Evolutionary conservation across 2,888 invertebrate genomes (phyloP), one percentile per base, ranked within the genome.

Genomic region (Melikaiella ostensackeni): DNA sequence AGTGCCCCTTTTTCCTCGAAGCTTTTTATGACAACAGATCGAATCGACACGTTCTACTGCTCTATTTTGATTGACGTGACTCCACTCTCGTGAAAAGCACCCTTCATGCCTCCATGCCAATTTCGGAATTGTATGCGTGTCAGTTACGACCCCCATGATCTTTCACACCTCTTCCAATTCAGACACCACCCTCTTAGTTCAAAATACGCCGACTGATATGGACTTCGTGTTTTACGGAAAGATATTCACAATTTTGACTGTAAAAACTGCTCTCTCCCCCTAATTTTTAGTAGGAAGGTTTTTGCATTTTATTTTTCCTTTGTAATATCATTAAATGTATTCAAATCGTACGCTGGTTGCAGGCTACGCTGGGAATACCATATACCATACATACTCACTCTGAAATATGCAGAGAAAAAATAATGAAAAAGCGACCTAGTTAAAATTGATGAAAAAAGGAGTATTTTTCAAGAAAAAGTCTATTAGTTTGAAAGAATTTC

Each of bases 21-120:
- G 81, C 84, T 84, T 84, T 88, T 88, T 88, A 88, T 83, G 86
- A 86, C 81, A 84, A 84, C 86, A 80, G 83, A 84, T 87, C 86
- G 86, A 87, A 87, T 88, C 83, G 83, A 81, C 81, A 33, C 46
- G 74, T 74, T 79, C 81, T 82, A 84, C 86, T 84, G 86, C 80
- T 78, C 84, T 78, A 79, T 76, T 61, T 79, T 84, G 83, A 84
- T 80, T 82, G 83, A 84, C 83, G 77, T 64, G 63, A 84, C 77
- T 73, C 63, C 70, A 24, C 61, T 59, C 75, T 73, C 38, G 63
- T 73, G 75, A 77, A 77, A 79, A 77, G 76, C 78, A 70, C 50
- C 70, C 50, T 70, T 27, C 64, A 42, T 66, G 8, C 19, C 42
- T 16, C n/a, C 64, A 38, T 3, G n/a, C 46, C 42, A 16, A 66